These are phyloP conservation scores for Sebastes baramenuke DNA, from an alignment of 2,797 vertebrate genomes.

Conservation along the genomic window DNA sequence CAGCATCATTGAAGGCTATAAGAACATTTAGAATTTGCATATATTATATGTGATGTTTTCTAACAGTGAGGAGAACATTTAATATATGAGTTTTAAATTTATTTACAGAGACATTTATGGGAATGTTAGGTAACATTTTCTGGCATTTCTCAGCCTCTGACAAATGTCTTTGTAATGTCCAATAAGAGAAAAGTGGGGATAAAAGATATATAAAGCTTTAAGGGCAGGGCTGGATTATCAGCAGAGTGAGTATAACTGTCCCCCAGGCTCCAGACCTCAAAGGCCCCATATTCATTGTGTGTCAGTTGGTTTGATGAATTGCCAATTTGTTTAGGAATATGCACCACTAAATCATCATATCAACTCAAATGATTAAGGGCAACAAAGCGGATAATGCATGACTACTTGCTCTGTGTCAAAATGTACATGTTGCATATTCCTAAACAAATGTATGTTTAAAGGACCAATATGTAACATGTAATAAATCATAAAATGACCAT, in stretches of 20 bases:
- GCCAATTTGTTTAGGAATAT: neutral
- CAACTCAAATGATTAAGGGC: neutral
- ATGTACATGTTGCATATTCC: neutral
- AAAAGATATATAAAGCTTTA: neutral
- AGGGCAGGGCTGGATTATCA: neutral
- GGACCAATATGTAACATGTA: no score
- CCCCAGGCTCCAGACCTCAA: neutral
- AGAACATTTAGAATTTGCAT: neutral
- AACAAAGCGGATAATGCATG: neutral
- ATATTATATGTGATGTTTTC: neutral
- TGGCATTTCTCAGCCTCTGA: neutral
- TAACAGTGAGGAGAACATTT: neutral
- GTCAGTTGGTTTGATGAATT: neutral
- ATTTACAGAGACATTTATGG: neutral
- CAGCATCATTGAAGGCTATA: neutral
- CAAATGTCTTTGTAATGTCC: neutral
- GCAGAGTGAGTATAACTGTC: neutral
- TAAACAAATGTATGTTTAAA: neutral
- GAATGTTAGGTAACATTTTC: neutral
- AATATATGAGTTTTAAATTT: neutral
- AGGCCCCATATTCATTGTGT: neutral
- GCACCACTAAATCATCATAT: neutral
- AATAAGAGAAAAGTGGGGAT: neutral
- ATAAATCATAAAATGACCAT: no score
- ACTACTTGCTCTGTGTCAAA: neutral